Percentiles rank a stretch among this genome's conserved stretches.
Conservation (phyloP, 2,797 vertebrate genomes). For the Leucoraja ocellata region DNA sequence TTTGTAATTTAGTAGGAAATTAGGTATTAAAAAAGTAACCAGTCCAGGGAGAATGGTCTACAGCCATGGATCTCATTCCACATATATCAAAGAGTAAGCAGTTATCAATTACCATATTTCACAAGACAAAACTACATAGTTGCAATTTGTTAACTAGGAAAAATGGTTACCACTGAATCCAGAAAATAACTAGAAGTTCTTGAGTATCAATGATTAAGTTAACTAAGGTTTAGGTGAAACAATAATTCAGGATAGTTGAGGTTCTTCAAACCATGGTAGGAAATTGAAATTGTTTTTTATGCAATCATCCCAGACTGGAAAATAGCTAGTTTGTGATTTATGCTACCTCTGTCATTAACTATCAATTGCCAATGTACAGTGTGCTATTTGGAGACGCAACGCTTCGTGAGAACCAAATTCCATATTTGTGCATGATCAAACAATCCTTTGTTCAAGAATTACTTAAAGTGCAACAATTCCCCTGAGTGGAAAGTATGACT, state of each 20-base stretch:
- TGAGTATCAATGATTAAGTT: neutral
- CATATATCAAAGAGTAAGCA: neutral
- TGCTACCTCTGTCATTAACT: neutral
- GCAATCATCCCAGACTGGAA: neutral
- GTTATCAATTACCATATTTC: neutral
- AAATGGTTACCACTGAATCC: neutral
- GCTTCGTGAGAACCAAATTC: neutral
- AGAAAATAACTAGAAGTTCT: neutral
- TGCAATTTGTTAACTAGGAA: neutral
- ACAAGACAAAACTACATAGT: neutral
- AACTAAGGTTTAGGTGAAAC: neutral
- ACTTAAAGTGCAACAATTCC: neutral
- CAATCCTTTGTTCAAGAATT: neutral
- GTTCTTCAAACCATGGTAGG: no score
- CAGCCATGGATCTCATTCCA: neutral
- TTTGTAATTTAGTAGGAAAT: neutral
- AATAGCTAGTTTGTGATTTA: neutral
- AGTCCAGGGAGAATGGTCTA: neutral
- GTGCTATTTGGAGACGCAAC: neutral
- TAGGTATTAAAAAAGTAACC: neutral
- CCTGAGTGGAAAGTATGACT: neutral
- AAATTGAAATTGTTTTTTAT: no score
- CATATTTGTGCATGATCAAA: neutral
- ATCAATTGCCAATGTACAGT: neutral
- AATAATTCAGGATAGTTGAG: neutral